Evolutionary conservation across 2,797 vertebrate species (phyloP).

Genomic region (Gallinago solitaria): DNA sequence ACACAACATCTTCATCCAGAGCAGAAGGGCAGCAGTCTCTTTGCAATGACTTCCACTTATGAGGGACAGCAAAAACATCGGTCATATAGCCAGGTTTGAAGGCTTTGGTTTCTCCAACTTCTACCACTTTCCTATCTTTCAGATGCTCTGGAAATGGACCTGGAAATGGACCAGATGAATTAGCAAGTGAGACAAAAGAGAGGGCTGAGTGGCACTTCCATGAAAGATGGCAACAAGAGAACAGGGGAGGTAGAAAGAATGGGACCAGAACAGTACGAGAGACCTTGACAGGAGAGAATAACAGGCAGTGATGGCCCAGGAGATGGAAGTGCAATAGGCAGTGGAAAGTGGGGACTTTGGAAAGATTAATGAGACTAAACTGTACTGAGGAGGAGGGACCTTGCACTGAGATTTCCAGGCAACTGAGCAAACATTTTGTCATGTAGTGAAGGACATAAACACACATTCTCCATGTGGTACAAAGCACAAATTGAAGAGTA

Average conservation of each 20-base stretch:
- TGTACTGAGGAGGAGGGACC: background rate
- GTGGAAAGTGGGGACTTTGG: background rate
- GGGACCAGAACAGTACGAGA: background rate
- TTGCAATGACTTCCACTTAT: background rate
- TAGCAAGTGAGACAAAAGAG: background rate
- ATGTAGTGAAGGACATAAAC: background rate
- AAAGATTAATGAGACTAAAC: background rate
- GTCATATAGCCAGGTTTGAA: background rate
- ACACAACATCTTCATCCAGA: background rate
- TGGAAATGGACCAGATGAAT: background rate
- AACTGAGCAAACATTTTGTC: background rate
- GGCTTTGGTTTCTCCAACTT: background rate
- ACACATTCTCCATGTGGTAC: accelerated
- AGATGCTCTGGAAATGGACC: background rate
- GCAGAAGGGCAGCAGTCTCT: background rate
- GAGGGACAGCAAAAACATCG: background rate
- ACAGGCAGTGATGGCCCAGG: background rate
- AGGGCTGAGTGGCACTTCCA: background rate
- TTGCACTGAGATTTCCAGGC: background rate
- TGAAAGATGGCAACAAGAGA: background rate
- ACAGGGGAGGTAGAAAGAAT: background rate
- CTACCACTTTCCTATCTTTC: background rate
- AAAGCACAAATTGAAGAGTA: background rate
- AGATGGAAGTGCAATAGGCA: background rate
- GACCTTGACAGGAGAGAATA: background rate